Base-by-base conservation (phyloP, 2,888 invertebrate genomes). In the Apotomis capreana region DNA sequence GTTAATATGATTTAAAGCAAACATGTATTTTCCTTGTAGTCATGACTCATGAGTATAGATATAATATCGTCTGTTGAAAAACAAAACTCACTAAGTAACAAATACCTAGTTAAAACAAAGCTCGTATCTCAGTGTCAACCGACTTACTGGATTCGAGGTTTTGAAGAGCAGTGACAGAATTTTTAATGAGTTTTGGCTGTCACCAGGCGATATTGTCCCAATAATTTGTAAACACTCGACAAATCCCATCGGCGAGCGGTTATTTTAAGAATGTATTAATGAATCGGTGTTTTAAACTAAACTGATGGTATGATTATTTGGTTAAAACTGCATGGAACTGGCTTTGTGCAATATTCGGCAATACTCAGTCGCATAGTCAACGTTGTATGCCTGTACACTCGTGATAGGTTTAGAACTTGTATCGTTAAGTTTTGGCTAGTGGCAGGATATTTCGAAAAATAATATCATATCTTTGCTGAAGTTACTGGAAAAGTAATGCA, bases 271-370 rank as follows among this genome's bases (percentile, higher is more conserved):
- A 49, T 49, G 6, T 76, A 78, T 74, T 70, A 67, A 68, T 76
- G 71, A 73, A 76, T 77, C 77, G 76, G 74, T 76, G 70, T 69
- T 78, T 75, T 79, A 77, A 76, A 79, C 78, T 79, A 76, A 76
- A 74, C 76, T 77, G 78, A 78, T 75, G 75, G 76, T 76, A 74
- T 77, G 74, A 77, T 77, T 68, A 69, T 74, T 79, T 76, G 76
- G 75, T 76, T 74, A 64, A 73, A 77, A 70, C 69, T 76, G 70
- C 70, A 57, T 68, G 12, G 57, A 68, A 71, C 69, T 67, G 83
- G 77, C 85, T 84, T 83, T 87, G 92, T 92, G 92, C 92, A 92
- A 92, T 92, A 92, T 90, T 89, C 85, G 88, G 89, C 88, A 92
- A 92, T 92, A 92, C 92, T 92, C 92, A 90, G 37, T 87, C 80